Evolutionary conservation across 92 coral and sea anemone species (phyloP), one percentile per base, ranked within the genome.

Genomic region (Zoanthus sansibaricus): DNA sequence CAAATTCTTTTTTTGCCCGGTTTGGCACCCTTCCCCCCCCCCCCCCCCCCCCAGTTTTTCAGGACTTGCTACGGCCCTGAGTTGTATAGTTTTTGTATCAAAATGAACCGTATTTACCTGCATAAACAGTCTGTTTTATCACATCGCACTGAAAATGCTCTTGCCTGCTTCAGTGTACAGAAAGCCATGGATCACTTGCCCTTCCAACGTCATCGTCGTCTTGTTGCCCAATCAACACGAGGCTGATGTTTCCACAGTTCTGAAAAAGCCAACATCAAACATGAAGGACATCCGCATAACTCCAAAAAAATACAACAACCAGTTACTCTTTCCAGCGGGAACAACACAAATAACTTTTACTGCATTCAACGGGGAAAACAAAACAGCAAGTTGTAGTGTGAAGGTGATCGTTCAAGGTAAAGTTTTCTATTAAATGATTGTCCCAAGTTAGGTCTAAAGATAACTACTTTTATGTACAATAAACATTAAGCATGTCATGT

Each of bases 171-270:
- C 84, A 79, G 84, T 61, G 11, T 64, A 79, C 56, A 42, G 13
- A 10, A 79, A 79, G n/a, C 84, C 84, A n/a, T 79, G 84, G 84
- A 79, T 79, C 72, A 79, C 84, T 9, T 79, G 84, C 25, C 84
- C 84, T 13, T 59, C 84, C 72, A 79, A 44, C 25, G 73, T 79
- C 33, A 79, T 79, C 46, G 14, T 45, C 13, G 73, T 64, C 15
- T 10, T 79, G 73, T 79, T 72, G 17, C 73, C 72, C 17, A 42
- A 42, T 49, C 84, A 79, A 13, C 62, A 79, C 0, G 84, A 79
- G 18, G 54, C 73, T 11, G 84, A 79, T 25, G 4, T 79, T 30
- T 62, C 84, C 3, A 56, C 84, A 7, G 56, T 62, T 16, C 30
- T 79, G 9, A 30, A n/a, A 49, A 62, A 61, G 13, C 74, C 84